A percentile compares a stretch with the other conserved stretches of the same genome.
These are phyloP conservation scores for Acridotheres tristis DNA, from an alignment of 2,797 vertebrate genomes.

Conservation along the genomic window DNA sequence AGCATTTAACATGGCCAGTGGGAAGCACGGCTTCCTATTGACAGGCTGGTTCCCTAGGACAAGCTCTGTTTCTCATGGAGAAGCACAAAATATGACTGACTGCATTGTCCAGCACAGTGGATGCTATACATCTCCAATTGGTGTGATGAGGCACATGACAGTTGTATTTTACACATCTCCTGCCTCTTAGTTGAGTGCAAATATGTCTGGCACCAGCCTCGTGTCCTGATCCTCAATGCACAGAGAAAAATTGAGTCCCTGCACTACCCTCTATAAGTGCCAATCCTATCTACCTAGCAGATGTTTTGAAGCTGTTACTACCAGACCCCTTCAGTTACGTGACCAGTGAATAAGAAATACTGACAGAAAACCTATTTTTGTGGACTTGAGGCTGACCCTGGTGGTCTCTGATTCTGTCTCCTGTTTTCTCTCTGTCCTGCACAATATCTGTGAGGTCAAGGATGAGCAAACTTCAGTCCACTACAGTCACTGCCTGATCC, in stretches of 20 bases:
- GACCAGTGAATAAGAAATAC: not conserved
- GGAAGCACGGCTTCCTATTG: not conserved
- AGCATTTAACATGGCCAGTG: not conserved
- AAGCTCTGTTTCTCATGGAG: not conserved
- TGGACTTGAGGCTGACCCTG: not conserved
- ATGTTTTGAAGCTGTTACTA: not conserved
- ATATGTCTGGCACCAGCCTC: not conserved
- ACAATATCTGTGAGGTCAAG: not conserved
- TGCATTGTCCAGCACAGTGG: not conserved
- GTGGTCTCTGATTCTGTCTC: not conserved
- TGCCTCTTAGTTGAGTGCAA: not conserved
- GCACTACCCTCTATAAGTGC: not conserved
- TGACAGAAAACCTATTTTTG: not conserved
- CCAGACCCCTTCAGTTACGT: not conserved
- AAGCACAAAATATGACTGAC: not conserved
- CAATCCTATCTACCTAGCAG: not conserved
- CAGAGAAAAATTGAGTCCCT: not conserved
- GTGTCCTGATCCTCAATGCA: not conserved
- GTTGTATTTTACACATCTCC: not conserved
- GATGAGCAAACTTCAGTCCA: not conserved
- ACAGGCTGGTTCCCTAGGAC: not conserved
- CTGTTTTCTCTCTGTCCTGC: not conserved
- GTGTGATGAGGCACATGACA: not conserved
- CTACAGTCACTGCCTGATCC: not conserved
- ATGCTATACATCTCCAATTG: not conserved